Evolutionary conservation across 1,140 invertebrate species (phyloP), one percentile per base, ranked within the genome.

Genomic region (Bombus terrestris): DNA sequence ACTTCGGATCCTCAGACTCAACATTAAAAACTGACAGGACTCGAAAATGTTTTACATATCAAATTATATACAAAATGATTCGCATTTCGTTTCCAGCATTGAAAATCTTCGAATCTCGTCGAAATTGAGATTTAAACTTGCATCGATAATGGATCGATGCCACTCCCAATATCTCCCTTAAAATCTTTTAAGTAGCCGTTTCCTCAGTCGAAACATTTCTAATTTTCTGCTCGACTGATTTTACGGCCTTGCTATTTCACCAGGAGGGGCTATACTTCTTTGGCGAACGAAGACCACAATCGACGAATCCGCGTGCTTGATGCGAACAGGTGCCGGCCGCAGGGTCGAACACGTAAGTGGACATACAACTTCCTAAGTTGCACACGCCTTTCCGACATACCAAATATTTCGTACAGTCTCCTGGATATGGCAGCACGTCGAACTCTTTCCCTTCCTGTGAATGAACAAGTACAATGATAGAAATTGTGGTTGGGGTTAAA

Each of bases 321-420:
- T 86, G 77, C 1, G 71, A 83, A 28, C 80, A 88, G 13, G 73
- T 86, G 32, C 68, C 72, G 4, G 77, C 82, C n/a, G 43, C 35
- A n/a, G 78, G 78, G 1, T 86, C 79, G 64, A 88, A 86, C 35
- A 88, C 47, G 53, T 88, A 88, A 15, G 78, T 89, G 22, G 72
- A 59, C 25, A 80, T 62, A 41, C 86, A 88, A 1, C 47, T 57
- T 8, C 37, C 66, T 32, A 77, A 37, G n/a, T 74, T 80, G 83
- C 86, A 88, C 2, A 62, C 74, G 1, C 75, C 71, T 10, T 59
- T 37, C 9, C 25, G 62, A 15, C 79, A 83, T 59, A 88, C 73
- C 25, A 88, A 10, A 8, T 82, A 81, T 37, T 86, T 89, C 22
- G n/a, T 83, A 32, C 81, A 87, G 28, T 90, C 83, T 12, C 62